These are phyloP conservation scores for Zhuqinia jingwanae DNA, from an alignment of 2,888 invertebrate species.

Conservation along the genomic window DNA sequence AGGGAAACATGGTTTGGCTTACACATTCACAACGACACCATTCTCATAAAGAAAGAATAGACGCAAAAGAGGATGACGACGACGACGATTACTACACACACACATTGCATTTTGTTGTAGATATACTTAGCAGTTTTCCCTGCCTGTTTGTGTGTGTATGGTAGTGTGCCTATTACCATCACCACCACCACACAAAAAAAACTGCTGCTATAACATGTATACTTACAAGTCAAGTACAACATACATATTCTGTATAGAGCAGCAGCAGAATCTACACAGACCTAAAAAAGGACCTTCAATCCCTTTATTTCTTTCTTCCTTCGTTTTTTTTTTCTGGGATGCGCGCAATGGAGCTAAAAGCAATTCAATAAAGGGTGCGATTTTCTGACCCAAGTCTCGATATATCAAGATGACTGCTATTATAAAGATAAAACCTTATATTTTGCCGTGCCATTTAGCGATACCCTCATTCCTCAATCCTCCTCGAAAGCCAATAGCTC, in stretches of 20 bases:
- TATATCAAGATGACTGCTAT: conserved; percentile 61
- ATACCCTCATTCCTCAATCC: conserved; percentile 37
- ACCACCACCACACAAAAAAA: neutral
- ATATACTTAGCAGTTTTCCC: conserved; percentile 3
- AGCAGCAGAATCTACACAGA: neutral
- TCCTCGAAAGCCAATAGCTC: neutral
- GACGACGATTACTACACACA: conserved; percentile 6
- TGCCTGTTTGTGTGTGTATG: neutral
- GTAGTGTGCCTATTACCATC: conserved; percentile 2
- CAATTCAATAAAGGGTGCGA: conserved; percentile 66
- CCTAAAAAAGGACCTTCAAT: neutral
- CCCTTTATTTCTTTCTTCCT: neutral
- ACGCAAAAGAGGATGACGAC: neutral
- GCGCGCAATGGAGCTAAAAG: conserved; percentile 47
- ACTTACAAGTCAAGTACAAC: too few species aligned
- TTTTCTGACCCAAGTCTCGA: conserved; percentile 57
- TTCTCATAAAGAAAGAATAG: conserved; percentile 18
- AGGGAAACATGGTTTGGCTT: too few species aligned
- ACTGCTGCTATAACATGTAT: too few species aligned
- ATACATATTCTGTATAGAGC: too few species aligned
- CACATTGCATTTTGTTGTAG: conserved; percentile 22
- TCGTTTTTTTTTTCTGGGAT: conserved; percentile 2
- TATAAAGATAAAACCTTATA: conserved; percentile 62
- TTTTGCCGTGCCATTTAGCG: conserved; percentile 62
- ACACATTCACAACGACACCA: neutral